phyloP scores from a whole-genome alignment of 2,113 vertebrate species.

The Gadus chalcogrammus region DNA sequence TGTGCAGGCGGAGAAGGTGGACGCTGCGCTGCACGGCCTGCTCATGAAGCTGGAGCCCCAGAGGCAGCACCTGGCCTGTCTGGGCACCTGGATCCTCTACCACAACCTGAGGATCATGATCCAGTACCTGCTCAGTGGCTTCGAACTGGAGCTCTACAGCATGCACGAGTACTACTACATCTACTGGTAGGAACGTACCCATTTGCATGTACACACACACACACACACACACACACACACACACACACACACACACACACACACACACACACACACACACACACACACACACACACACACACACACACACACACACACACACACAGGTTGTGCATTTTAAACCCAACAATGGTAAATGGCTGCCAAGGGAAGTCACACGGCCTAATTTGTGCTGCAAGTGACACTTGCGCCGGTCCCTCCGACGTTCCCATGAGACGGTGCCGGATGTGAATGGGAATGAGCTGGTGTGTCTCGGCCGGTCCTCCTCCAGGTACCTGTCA shows the following conservation, averaged over 20 bases:
- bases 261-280: neutral
- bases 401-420: too few species aligned
- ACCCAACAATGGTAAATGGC: neutral
- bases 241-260: too few species aligned
- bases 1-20: constrained; percentile 92
- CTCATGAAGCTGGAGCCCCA: constrained; percentile 96
- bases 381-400: too few species aligned
- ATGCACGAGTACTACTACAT: constrained; percentile 99
- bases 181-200: constrained; percentile 81
- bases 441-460: neutral
- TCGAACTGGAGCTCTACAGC: constrained; percentile 97
- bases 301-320: too few species aligned
- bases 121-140: constrained; percentile 97
- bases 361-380: too few species aligned
- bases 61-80: constrained; percentile 92
- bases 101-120: constrained; percentile 98
- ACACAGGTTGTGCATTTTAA: too few species aligned
- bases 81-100: constrained; percentile 98
- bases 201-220: neutral
- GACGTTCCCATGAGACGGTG: neutral
- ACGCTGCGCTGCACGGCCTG: constrained; percentile 93
- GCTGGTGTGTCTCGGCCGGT: neutral
- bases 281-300: neutral
- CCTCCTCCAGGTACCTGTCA: constrained; percentile 85
- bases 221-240: neutral